A percentile compares a stretch with the other conserved stretches of the same genome.
Evolutionary conservation across 2,113 vertebrate species (phyloP).

Genomic region (Chloropsis hardwickii): DNA sequence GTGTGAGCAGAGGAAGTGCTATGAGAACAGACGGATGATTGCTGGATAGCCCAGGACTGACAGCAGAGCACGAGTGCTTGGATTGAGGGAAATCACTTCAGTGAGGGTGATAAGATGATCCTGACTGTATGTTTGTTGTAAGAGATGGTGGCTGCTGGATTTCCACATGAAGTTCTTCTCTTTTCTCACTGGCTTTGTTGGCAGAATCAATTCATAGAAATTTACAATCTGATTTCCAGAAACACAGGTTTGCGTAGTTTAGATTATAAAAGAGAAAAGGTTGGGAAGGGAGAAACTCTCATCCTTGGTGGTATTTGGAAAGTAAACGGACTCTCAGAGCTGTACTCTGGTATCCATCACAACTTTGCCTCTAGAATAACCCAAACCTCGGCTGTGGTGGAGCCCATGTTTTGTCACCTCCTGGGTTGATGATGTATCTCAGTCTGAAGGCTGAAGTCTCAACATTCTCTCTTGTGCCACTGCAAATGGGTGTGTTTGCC

Average conservation of each 20-base stretch:
- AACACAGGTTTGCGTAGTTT: background rate
- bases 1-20: background rate
- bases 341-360: background rate
- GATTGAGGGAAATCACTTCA: background rate
- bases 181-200: background rate
- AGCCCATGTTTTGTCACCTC: background rate
- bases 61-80: background rate
- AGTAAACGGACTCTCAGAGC: background rate
- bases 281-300: background rate
- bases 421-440: background rate
- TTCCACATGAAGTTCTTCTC: background rate
- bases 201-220: background rate
- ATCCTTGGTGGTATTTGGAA: background rate
- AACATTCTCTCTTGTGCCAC: accelerated
- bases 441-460: background rate
- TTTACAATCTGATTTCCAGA: background rate
- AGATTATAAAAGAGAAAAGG: background rate
- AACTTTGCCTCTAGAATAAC: background rate
- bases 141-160: background rate
- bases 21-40: background rate
- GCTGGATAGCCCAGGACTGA: background rate
- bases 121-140: background rate
- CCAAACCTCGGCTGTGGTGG: background rate
- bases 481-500: background rate
- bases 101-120: background rate